Base-by-base conservation (phyloP, 2,797 vertebrate species). In the Xiphorhynchus erythropygius region DNA sequence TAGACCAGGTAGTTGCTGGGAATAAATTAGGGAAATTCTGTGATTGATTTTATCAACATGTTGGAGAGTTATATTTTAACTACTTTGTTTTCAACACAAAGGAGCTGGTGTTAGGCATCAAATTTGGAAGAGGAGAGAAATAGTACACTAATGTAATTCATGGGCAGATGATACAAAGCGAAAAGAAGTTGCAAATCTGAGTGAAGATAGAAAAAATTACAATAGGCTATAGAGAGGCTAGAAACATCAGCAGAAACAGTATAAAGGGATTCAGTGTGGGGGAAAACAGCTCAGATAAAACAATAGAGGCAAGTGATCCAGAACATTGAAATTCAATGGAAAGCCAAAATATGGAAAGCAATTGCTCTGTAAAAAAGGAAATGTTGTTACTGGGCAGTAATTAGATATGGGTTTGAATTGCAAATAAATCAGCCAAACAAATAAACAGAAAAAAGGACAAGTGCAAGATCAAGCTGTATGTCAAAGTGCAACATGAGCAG, bases 281-380 rank as follows among this genome's bases (percentile, higher is more conserved):
- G 80, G 70, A 82, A 93, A 94, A 79, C 46, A 92, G 93, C 95
- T 95, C 69, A 63, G 63, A 73, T 65, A 86, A 88, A 97, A 97
- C 96, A 97, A 97, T 94, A 89, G 93, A 88, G 93, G 59, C 90
- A 95, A 96, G 88, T 89, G 94, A 95, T 97, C 95, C 95, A 96
- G 95, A 96, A 96, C 94, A 93, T 50, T 96, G 94, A 96, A 95
- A 96, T 96, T 94, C 94, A 95, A 82, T 94, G 89, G 93, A 91
- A 95, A 97, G 85, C 85, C 90, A 96, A 95, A 94, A 95, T 96
- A 96, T 91, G 91, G 92, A 93, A 96, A 95, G 89, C 93, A 95
- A 95, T 93, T 94, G 85, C 90, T 88, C 80, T 90, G 80, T 81
- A 76, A 95, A 95, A 93, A 95, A 60, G 70, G 80, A 94, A 92